Percentiles rank a stretch among this genome's conserved stretches.
phyloP scores from a whole-genome alignment of 2,113 vertebrate genomes.

The Tretioscincus oriximinensis region DNA sequence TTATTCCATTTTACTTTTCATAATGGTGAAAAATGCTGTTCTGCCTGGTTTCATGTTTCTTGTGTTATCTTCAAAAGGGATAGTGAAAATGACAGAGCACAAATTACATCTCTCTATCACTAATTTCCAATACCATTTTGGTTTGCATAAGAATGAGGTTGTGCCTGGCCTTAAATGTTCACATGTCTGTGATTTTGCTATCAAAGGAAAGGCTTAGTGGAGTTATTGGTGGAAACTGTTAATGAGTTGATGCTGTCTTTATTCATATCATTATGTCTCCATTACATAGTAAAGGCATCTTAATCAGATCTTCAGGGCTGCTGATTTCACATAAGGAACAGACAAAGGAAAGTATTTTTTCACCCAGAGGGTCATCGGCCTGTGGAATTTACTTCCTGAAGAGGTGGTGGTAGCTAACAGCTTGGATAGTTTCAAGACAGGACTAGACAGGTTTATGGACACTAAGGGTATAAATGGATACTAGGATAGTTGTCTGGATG shows the following conservation, averaged over 20 bases:
- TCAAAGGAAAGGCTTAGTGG: constrained; percentile 1
- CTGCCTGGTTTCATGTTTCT: neutral
- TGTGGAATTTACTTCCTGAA: too few species aligned
- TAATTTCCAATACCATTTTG: neutral
- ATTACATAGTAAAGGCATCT: too few species aligned
- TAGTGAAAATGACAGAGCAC: constrained; percentile 3
- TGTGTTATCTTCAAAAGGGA: neutral
- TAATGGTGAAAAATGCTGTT: constrained; percentile 25
- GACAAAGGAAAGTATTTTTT: too few species aligned
- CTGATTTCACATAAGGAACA: too few species aligned
- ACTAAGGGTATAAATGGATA: too few species aligned
- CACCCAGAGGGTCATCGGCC: too few species aligned
- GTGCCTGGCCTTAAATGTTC: constrained; percentile 7
- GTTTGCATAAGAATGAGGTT: neutral
- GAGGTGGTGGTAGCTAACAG: too few species aligned
- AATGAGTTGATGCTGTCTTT: constrained; percentile 32
- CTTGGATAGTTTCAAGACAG: too few species aligned
- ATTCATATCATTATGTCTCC: neutral
- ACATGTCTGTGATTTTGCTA: constrained; percentile 10
- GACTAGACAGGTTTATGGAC: too few species aligned
- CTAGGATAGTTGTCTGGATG: too few species aligned
- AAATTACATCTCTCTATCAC: constrained; percentile 30
- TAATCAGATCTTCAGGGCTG: too few species aligned
- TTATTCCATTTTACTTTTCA: constrained; percentile 20
- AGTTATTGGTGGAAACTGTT: constrained; percentile 13